A percentile compares a stretch with the other conserved stretches of the same genome.
Conservation (phyloP, 2,113 vertebrate genomes). For the Semicossyphus pulcher region DNA sequence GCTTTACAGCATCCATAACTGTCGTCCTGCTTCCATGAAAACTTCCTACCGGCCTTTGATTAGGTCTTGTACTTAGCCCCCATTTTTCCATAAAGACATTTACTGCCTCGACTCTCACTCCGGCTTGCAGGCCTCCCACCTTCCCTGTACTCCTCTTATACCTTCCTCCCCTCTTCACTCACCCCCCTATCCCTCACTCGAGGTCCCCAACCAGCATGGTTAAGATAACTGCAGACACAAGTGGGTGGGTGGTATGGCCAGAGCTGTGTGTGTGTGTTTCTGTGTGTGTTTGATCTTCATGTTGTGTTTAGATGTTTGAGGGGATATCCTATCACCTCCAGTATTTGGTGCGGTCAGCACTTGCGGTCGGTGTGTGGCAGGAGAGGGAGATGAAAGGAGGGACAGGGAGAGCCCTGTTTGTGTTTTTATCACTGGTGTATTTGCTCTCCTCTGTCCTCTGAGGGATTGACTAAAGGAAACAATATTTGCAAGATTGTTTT, state of each 20-base stretch:
- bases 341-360: slow-evolving; percentile 77
- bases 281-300: slow-evolving; percentile 80
- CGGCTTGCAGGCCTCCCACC: slow-evolving; percentile 56
- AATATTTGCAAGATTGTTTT: slow-evolving; percentile 79
- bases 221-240: slow-evolving; percentile 81
- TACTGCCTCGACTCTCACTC: slow-evolving; percentile 66
- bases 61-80: slow-evolving; percentile 48
- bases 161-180: slow-evolving; percentile 40
- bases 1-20: slow-evolving; percentile 65
- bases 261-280: slow-evolving; percentile 67
- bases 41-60: slow-evolving; percentile 46
- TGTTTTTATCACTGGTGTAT: slow-evolving; percentile 82
- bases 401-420: slow-evolving; percentile 79
- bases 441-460: slow-evolving; percentile 77
- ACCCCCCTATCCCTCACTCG: slow-evolving; percentile 36
- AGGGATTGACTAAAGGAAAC: slow-evolving; percentile 79
- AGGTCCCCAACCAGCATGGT: slow-evolving; percentile 77
- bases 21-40: slow-evolving; percentile 53
- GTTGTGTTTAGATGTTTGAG: slow-evolving; percentile 86
- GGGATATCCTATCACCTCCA: slow-evolving; percentile 87
- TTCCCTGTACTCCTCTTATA: slow-evolving; percentile 34
- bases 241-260: slow-evolving; percentile 82
- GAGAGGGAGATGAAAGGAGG: slow-evolving; percentile 78
- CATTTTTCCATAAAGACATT: slow-evolving; percentile 71
- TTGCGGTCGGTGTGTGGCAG: slow-evolving; percentile 73